These are phyloP conservation scores for Monochamus saltuarius DNA, from an alignment of 1,140 invertebrate genomes.

Conservation along the genomic window DNA sequence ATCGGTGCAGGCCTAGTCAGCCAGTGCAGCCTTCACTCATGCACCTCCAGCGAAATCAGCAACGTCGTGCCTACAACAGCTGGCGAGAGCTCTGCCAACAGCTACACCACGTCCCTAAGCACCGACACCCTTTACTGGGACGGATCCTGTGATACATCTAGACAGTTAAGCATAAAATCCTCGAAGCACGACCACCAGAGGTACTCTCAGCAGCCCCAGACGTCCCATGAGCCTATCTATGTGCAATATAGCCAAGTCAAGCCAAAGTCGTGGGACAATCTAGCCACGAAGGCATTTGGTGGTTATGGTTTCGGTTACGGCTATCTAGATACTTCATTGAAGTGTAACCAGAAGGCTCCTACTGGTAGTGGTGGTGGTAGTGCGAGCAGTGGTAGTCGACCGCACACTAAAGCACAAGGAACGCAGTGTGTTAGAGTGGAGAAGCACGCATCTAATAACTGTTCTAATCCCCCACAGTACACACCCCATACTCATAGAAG, in stretches of 20 bases:
- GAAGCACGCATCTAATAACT: constrained; percentile 27
- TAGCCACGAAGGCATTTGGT: constrained; percentile 74
- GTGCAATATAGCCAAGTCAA: constrained; percentile 64
- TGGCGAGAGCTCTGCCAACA: constrained; percentile 66
- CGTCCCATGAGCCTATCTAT: constrained; percentile 52
- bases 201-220: constrained; percentile 49
- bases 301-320: constrained; percentile 84
- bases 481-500: constrained; percentile 53
- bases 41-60: constrained; percentile 72
- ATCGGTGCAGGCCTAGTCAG: constrained; percentile 67
- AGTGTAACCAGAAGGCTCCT: constrained; percentile 24
- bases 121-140: constrained; percentile 85
- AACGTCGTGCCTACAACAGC: constrained; percentile 57
- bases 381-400: background rate
- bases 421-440: constrained; percentile 42
- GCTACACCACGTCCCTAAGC: constrained; percentile 79
- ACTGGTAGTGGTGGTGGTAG: background rate
- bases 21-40: constrained; percentile 78
- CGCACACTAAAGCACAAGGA: constrained; percentile 12
- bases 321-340: constrained; percentile 62
- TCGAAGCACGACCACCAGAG: constrained; percentile 47
- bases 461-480: constrained; percentile 47
- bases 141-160: constrained; percentile 54
- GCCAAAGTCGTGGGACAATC: constrained; percentile 85
- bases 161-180: constrained; percentile 49